Conservation (phyloP, 2,888 invertebrate species). For the Conus canariensis region DNA sequence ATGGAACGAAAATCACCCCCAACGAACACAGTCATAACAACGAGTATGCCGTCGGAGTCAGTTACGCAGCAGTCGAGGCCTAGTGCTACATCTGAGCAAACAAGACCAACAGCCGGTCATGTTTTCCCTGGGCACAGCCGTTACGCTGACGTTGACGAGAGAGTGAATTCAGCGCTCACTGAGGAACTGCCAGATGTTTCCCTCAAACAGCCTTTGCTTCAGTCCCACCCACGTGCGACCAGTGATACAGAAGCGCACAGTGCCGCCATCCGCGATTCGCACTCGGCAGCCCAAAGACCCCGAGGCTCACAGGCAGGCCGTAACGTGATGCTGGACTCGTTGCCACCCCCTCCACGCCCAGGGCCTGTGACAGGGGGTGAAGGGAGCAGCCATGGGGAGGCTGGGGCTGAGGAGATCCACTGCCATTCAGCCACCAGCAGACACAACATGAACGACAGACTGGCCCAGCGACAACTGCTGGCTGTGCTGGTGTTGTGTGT, state of each 20-base stretch:
- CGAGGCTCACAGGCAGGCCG: background rate
- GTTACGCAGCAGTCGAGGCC: background rate
- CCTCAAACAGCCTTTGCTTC: background rate
- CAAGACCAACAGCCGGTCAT: too few relatives aligned
- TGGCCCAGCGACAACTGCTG: conserved; percentile 73
- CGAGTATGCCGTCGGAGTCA: background rate
- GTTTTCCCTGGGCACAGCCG: background rate
- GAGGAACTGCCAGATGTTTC: conserved; percentile 15
- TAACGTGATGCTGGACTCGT: conserved; percentile 34
- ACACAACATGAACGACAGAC: conserved; percentile 55
- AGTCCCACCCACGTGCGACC: background rate
- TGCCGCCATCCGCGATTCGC: background rate
- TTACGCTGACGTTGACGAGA: background rate
- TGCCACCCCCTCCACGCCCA: conserved; percentile 4
- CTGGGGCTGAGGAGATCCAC: conserved; percentile 26
- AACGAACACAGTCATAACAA: background rate
- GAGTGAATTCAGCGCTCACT: background rate
- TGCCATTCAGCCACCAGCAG: conserved; percentile 34
- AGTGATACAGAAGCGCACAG: background rate
- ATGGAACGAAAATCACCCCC: too few relatives aligned
- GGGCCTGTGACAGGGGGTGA: background rate
- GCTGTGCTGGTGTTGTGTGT: conserved; percentile 71
- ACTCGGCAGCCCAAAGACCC: background rate
- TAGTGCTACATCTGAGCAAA: too few relatives aligned
- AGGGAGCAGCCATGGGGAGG: background rate